Evolutionary conservation across 2,113 vertebrate species (phyloP), one percentile per base, ranked within the genome.

Genomic region (Mesocricetus auratus): DNA sequence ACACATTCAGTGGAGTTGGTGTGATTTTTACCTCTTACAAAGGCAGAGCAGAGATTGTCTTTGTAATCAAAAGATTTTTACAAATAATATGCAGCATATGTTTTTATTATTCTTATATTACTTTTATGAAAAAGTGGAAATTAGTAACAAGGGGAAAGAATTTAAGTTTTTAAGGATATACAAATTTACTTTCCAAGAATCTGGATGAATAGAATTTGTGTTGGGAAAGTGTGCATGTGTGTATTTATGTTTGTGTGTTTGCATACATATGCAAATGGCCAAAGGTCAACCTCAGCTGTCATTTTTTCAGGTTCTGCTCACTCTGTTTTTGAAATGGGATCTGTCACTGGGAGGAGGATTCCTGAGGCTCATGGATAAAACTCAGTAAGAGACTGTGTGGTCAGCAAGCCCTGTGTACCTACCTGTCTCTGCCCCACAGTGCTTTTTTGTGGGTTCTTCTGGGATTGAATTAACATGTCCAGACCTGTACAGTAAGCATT

Each of bases 101-200:
- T 31, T 92, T 31, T 83, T 83, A 39, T 82, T 86, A 91, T 33
- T 66, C 45, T 95, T 53, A 47, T 26, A 78, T 73, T 58, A 78
- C 53, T 74, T 87, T 87, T 60, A 11, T 17, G 1, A 13, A 69
- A 71, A 91, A 71, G 15, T 50, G 2, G 17, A 60, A 66, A 93
- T 56, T 75, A 93, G 82, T 62, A 77, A n/a, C 66, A 78, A 94
- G 66, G 5, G 26, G 17, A 86, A 17, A 71, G 31, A 12, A 22
- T 71, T 81, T 71, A 60, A 75, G 45, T 88, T 78, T 78, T 69
- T 39, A 85, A 90, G 33, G 3, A 50, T 15, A 58, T 17, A 85
- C 26, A 75, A 36, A 42, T 62, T 89, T 94, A 85, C n/a, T 66
- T 89, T 74, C 73, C 19, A 73, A 91, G 50, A 47, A 47, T 39